Conservation (phyloP, 2,888 invertebrate species). For the Hydroisotoma schaefferi region DNA sequence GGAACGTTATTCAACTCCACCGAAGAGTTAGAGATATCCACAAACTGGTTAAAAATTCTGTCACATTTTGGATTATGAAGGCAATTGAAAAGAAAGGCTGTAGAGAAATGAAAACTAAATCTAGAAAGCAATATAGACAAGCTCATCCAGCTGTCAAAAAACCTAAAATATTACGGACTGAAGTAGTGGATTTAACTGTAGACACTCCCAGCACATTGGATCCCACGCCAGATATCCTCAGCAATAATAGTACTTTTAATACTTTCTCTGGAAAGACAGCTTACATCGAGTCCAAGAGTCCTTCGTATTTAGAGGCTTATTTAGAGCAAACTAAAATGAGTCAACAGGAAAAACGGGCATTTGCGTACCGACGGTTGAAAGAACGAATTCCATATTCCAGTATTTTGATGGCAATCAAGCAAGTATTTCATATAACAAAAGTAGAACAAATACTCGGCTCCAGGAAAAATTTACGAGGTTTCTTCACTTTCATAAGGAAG, state of each 20-base stretch:
- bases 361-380: slow-evolving; percentile 13
- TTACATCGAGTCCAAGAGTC: background rate
- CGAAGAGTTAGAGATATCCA: slow-evolving; percentile 20
- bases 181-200: background rate
- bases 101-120: background rate
- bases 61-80: slow-evolving; percentile 14
- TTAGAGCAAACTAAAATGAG: background rate
- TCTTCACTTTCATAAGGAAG: slow-evolving; percentile 32
- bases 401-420: slow-evolving; percentile 28
- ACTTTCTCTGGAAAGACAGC: background rate
- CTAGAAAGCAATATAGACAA: background rate
- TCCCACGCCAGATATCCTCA: background rate
- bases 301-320: background rate
- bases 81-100: slow-evolving; percentile 4
- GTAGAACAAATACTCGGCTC: slow-evolving; percentile 28
- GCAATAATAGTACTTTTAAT: background rate
- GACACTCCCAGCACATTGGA: background rate
- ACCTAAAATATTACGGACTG: background rate
- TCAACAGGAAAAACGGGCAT: background rate
- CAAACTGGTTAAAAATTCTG: slow-evolving; percentile 23
- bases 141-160: too few species aligned
- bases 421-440: slow-evolving; percentile 29
- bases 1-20: slow-evolving; percentile 23
- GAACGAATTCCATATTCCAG: slow-evolving; percentile 22
- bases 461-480: slow-evolving; percentile 24